phyloP scores from a whole-genome alignment of 1,140 invertebrate species.

The Drosophila tropicalis region DNA sequence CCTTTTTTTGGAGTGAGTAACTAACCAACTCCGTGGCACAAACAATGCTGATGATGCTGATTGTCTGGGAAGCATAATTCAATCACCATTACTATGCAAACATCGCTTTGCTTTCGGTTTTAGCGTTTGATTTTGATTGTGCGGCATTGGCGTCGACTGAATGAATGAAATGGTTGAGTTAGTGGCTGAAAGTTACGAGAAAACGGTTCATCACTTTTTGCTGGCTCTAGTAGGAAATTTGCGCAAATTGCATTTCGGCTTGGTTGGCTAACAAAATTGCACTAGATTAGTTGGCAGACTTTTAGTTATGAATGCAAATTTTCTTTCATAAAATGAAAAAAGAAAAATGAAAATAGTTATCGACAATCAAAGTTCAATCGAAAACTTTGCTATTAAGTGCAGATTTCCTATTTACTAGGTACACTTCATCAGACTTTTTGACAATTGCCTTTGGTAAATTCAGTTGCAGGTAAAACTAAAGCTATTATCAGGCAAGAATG shows the following conservation, averaged over 20 bases:
- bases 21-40: constrained; percentile 49
- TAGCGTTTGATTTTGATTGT: constrained; percentile 43
- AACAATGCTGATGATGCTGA: constrained; percentile 66
- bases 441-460: no score
- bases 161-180: constrained; percentile 18
- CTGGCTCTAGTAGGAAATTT: neutral
- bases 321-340: neutral
- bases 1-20: constrained; percentile 15
- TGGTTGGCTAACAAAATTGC: constrained; percentile 13
- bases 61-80: constrained; percentile 61
- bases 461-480: no score
- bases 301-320: constrained; percentile 15
- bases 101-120: constrained; percentile 36
- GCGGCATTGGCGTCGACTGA: constrained; percentile 25
- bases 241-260: constrained; percentile 9
- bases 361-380: neutral
- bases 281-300: constrained; percentile 14
- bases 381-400: neutral
- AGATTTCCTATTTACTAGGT: no score
- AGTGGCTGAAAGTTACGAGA: constrained; percentile 8
- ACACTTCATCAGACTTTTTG: no score
- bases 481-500: no score
- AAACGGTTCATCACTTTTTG: neutral
- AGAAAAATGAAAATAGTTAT: neutral
- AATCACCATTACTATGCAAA: constrained; percentile 63